These are phyloP conservation scores for Zaprionus davidi DNA, from an alignment of 1,140 invertebrate species.

Conservation along the genomic window DNA sequence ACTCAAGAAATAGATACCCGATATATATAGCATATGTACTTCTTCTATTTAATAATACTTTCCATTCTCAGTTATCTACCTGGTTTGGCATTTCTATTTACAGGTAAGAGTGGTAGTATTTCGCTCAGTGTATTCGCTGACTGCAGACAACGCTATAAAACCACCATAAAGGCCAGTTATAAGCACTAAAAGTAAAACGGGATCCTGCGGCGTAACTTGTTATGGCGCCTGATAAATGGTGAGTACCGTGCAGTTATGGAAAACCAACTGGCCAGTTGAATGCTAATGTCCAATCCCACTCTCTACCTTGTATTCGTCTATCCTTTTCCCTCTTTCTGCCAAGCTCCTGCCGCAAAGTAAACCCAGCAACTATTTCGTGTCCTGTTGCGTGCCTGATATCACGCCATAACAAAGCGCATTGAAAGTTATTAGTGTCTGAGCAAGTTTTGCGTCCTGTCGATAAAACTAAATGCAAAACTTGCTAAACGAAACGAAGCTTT, in stretches of 20 bases:
- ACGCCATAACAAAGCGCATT: constrained; percentile 45
- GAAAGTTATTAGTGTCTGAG: constrained; percentile 64
- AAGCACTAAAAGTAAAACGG: constrained; percentile 67
- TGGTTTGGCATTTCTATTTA: not conserved
- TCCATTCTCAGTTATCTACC: not conserved
- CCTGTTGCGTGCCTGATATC: constrained; percentile 60
- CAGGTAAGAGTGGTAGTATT: not conserved
- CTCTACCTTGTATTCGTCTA: not conserved
- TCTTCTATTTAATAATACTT: too few relatives aligned
- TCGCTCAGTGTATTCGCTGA: constrained; percentile 39
- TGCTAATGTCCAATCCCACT: constrained; percentile 11
- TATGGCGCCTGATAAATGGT: constrained; percentile 71
- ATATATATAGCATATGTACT: not conserved
- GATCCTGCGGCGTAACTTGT: constrained; percentile 69
- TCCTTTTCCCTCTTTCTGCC: not conserved
- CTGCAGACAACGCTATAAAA: constrained; percentile 46
- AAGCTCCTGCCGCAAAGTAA: not conserved
- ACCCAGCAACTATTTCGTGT: constrained; percentile 20
- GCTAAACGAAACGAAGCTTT: constrained; percentile 33
- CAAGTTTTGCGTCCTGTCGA: constrained; percentile 54
- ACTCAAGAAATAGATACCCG: not conserved
- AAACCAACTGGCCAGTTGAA: constrained; percentile 24
- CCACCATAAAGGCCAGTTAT: constrained; percentile 55
- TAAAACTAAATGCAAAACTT: constrained; percentile 70
- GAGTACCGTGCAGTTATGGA: constrained; percentile 39